Percentiles rank a stretch among this genome's conserved stretches.
phyloP scores from a whole-genome alignment of 2,888 invertebrate genomes.

The Dioctria linearis region DNA sequence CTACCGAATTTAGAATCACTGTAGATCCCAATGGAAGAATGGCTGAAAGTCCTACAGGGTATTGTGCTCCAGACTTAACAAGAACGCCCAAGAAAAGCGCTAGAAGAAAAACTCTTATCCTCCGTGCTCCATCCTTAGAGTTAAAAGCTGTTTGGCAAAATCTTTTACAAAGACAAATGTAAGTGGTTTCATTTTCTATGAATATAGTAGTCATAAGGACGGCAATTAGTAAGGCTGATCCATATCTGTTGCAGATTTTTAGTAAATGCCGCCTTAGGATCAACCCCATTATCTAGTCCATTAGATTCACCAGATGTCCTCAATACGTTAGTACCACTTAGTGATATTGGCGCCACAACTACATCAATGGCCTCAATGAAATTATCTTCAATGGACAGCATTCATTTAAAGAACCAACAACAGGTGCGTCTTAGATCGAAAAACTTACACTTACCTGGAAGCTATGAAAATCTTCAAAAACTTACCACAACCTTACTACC shows the following conservation, averaged over 20 bases:
- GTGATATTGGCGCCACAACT: slow-evolving; percentile 69
- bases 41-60: slow-evolving; percentile 82
- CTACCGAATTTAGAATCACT: slow-evolving; percentile 88
- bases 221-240: too few relatives aligned
- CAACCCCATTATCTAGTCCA: slow-evolving; percentile 86
- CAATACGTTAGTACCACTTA: slow-evolving; percentile 70
- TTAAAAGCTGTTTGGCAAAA: slow-evolving; percentile 94
- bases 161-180: slow-evolving; percentile 89
- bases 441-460: slow-evolving; percentile 68
- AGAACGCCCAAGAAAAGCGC: slow-evolving; percentile 77
- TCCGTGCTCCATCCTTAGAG: slow-evolving; percentile 87
- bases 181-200: slow-evolving; percentile 67
- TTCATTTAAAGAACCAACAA: slow-evolving; percentile 66
- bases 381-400: slow-evolving; percentile 70
- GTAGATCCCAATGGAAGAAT: slow-evolving; percentile 77
- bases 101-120: slow-evolving; percentile 79
- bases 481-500: slow-evolving; percentile 67
- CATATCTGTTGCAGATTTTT: slow-evolving; percentile 78
- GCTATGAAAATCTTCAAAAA: slow-evolving; percentile 70
- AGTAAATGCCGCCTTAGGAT: slow-evolving; percentile 85
- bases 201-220: too few relatives aligned
- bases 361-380: slow-evolving; percentile 70
- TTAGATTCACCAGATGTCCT: slow-evolving; percentile 84
- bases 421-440: slow-evolving; percentile 76
- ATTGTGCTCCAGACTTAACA: slow-evolving; percentile 79